Conservation (phyloP, 2,797 vertebrate genomes). For the Myotis vivesi region DNA sequence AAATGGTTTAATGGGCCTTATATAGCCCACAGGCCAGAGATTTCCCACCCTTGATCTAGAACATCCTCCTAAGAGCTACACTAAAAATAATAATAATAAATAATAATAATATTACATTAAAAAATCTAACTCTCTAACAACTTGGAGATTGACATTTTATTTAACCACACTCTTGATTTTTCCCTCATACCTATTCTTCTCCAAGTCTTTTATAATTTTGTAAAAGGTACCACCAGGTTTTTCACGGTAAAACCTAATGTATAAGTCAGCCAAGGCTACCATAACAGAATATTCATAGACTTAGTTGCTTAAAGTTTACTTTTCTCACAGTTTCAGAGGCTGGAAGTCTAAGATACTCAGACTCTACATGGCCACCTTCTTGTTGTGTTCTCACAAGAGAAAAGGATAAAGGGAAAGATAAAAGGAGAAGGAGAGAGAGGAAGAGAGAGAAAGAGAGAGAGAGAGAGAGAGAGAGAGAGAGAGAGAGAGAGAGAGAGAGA, state of each 20-base stretch:
- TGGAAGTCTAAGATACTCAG: background rate
- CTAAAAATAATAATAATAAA: background rate
- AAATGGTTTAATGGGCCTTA: no score
- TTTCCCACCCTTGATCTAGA: background rate
- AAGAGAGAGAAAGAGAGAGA: background rate
- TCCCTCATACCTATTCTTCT: background rate
- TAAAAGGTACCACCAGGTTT: background rate
- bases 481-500: background rate
- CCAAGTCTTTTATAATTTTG: background rate
- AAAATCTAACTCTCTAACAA: background rate
- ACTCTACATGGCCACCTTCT: background rate
- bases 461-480: background rate
- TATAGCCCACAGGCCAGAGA: no score
- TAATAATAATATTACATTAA: no score
- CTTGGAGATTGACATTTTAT: background rate
- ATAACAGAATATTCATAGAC: background rate
- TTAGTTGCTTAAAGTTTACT: background rate
- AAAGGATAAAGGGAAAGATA: background rate
- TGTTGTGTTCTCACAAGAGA: background rate
- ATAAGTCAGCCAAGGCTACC: background rate
- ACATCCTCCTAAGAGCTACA: background rate
- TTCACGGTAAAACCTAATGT: background rate
- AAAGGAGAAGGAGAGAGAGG: rapidly evolving
- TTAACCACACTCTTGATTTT: background rate
- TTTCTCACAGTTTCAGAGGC: background rate